phyloP scores from a whole-genome alignment of 2,888 invertebrate species.

The Listrodromus nycthemerus region DNA sequence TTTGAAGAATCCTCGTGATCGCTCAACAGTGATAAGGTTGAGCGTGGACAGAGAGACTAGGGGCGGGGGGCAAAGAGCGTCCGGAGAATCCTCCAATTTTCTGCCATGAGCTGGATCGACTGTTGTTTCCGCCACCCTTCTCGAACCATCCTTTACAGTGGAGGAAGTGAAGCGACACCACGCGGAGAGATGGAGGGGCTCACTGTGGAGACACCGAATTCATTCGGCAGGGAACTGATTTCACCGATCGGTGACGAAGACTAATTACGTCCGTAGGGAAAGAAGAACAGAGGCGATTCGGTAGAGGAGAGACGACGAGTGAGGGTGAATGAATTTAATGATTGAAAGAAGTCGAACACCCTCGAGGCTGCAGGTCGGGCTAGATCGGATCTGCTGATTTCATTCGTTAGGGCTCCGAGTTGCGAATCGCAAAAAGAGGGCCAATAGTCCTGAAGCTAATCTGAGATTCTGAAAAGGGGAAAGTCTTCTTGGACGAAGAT shows the following conservation, averaged over 20 bases:
- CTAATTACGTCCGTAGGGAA: slow-evolving; percentile 65
- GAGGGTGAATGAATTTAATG: slow-evolving; percentile 52
- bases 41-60: not conserved
- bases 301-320: slow-evolving; percentile 18
- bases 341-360: slow-evolving; percentile 63
- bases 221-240: slow-evolving; percentile 58
- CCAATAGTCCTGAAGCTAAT: slow-evolving; percentile 6
- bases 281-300: slow-evolving; percentile 51
- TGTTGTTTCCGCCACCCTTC: slow-evolving; percentile 38
- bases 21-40: slow-evolving; percentile 45
- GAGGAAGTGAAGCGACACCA: slow-evolving; percentile 35
- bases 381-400: slow-evolving; percentile 49
- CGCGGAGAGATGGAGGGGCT: slow-evolving; percentile 3
- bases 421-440: slow-evolving; percentile 15
- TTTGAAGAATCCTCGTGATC: slow-evolving; percentile 55
- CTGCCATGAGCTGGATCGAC: slow-evolving; percentile 41
- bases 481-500: not conserved
- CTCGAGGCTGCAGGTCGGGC: slow-evolving; percentile 13
- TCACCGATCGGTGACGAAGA: slow-evolving; percentile 66
- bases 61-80: slow-evolving; percentile 7
- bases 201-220: slow-evolving; percentile 8
- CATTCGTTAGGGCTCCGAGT: slow-evolving; percentile 32
- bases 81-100: slow-evolving; percentile 46
- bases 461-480: slow-evolving; percentile 8
- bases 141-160: slow-evolving; percentile 45